Percentiles rank a stretch among this genome's conserved stretches.
phyloP scores from a whole-genome alignment of 2,797 vertebrate genomes.

The Lutra lutra region DNA sequence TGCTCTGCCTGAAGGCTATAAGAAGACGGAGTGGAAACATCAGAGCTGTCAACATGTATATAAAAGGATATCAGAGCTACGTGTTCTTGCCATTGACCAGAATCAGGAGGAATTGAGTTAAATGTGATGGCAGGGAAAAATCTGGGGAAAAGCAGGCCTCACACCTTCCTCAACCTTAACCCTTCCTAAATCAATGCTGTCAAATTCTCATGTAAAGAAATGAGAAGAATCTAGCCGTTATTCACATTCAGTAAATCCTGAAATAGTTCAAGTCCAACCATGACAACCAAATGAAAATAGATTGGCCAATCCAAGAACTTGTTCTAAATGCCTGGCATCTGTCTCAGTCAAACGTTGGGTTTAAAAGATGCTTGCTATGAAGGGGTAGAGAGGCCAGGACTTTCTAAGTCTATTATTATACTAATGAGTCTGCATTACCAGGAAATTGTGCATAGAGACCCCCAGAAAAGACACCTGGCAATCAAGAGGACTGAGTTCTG shows the following conservation, averaged over 20 bases:
- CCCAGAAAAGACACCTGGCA: neutral
- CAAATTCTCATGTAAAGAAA: conserved; percentile 14
- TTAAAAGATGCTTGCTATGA: neutral
- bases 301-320: neutral
- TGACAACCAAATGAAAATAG: conserved; percentile 38
- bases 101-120: conserved; percentile 22
- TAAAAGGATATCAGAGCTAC: conserved; percentile 35
- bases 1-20: neutral
- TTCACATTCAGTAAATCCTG: neutral
- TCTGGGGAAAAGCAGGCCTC: neutral
- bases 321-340: neutral
- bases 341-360: neutral
- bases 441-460: neutral
- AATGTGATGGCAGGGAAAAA: neutral
- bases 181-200: neutral
- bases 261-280: conserved; percentile 24
- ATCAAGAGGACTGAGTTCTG: neutral
- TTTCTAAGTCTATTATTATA: neutral
- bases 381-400: neutral
- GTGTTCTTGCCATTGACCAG: neutral
- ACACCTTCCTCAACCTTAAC: neutral
- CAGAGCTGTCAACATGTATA: conserved; percentile 18
- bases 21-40: conserved; percentile 46
- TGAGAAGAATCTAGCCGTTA: neutral
- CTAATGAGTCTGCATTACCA: neutral